These are phyloP conservation scores for Penaeus chinensis DNA, from an alignment of 1,140 invertebrate species.

Conservation along the genomic window DNA sequence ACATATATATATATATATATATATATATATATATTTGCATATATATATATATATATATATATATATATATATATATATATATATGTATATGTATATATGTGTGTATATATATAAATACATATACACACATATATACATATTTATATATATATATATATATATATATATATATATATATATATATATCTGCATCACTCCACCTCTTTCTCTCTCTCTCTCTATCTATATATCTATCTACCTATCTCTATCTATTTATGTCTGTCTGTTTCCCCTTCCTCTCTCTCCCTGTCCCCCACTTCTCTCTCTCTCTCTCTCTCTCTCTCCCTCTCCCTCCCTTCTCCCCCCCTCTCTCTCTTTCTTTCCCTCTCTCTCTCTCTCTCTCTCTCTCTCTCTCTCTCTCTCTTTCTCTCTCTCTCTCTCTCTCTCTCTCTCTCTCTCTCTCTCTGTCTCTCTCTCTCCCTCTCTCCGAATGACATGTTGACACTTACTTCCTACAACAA, in stretches of 20 bases:
- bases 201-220: neutral
- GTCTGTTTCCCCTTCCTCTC: neutral
- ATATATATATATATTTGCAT: no score
- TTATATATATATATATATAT: constrained; percentile 9
- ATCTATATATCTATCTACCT: neutral
- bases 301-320: neutral
- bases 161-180: constrained; percentile 14
- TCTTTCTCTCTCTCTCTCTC: constrained; percentile 36
- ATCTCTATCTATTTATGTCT: neutral
- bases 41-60: no score
- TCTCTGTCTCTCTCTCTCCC: neutral
- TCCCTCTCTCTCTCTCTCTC: no score
- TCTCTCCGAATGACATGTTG: neutral
- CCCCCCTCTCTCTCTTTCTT: no score
- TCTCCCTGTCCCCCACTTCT: neutral
- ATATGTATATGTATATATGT: no score
- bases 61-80: no score
- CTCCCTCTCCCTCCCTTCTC: neutral
- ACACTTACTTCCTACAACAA: neutral
- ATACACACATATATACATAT: constrained; percentile 8
- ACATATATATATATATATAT: no score
- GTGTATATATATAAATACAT: constrained; percentile 2
- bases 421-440: constrained; percentile 24
- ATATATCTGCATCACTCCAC: neutral
- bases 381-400: constrained; percentile 14